These are phyloP conservation scores for Syrmaticus mikado DNA, from an alignment of 2,113 vertebrate species.

Conservation along the genomic window DNA sequence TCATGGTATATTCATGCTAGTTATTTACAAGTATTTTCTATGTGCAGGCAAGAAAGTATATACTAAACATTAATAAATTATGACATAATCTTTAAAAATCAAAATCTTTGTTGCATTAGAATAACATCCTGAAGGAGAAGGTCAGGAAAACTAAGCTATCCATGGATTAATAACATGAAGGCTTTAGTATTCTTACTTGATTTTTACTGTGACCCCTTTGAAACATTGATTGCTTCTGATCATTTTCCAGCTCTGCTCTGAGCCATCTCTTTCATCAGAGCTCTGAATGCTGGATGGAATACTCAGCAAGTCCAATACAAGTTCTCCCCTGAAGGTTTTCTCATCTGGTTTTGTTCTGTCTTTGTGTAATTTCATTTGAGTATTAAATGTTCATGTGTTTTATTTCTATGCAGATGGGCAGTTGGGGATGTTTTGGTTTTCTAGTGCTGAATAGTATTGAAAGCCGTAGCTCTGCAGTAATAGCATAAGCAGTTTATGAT, in stretches of 20 bases:
- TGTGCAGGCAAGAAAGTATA: neutral
- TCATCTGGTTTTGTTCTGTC: neutral
- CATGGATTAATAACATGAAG: neutral
- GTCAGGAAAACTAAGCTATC: neutral
- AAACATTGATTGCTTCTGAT: neutral
- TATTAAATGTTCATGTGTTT: neutral
- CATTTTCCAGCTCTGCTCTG: neutral
- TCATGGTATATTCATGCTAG: neutral
- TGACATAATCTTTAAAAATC: neutral
- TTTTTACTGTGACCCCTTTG: slow-evolving; percentile 3
- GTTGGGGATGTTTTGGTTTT: neutral
- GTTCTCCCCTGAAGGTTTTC: neutral
- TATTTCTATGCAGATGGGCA: neutral
- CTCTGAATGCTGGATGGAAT: neutral
- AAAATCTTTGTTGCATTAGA: neutral
- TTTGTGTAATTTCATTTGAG: neutral
- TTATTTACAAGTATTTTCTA: neutral
- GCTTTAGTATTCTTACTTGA: neutral
- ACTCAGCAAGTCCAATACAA: neutral
- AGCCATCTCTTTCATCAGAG: neutral
- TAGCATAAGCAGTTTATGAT: neutral
- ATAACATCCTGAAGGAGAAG: neutral
- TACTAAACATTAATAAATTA: neutral
- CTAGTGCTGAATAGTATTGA: neutral
- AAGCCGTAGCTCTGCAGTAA: neutral